These are phyloP conservation scores for Lasioglossum vierecki DNA, from an alignment of 2,888 invertebrate species.

Conservation along the genomic window DNA sequence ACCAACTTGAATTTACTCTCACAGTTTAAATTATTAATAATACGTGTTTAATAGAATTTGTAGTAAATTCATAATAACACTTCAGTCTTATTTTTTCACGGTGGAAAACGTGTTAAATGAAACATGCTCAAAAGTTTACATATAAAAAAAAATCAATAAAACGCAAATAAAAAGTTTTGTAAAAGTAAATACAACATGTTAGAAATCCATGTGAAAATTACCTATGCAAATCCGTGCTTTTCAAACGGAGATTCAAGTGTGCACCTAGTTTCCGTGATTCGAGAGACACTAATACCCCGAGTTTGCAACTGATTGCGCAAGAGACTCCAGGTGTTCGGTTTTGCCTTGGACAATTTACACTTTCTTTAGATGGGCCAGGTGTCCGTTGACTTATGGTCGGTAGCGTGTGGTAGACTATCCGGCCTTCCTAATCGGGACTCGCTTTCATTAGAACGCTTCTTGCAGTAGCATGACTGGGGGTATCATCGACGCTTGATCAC, in stretches of 20 bases:
- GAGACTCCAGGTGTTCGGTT: neutral
- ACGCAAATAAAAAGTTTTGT: neutral
- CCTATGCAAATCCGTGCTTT: too few relatives aligned
- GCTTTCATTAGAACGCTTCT: constrained; percentile 22
- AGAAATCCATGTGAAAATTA: too few relatives aligned
- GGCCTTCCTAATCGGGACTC: neutral
- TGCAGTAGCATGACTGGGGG: too few relatives aligned
- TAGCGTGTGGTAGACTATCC: neutral
- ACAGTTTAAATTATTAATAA: neutral
- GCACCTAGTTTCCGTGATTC: neutral
- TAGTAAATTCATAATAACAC: too few relatives aligned
- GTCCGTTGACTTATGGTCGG: neutral
- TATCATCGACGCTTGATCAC: constrained; percentile 38
- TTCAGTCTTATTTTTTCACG: too few relatives aligned
- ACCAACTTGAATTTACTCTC: neutral
- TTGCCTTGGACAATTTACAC: neutral
- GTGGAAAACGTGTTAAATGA: too few relatives aligned
- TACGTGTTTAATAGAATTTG: neutral
- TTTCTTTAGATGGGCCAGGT: neutral
- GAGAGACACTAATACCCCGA: neutral
- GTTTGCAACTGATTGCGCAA: neutral
- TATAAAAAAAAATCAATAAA: neutral
- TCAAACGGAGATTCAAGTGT: too few relatives aligned
- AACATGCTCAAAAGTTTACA: too few relatives aligned
- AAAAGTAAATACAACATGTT: neutral